phyloP scores from a whole-genome alignment of 2,888 invertebrate genomes.

The Trichacis sp. region DNA sequence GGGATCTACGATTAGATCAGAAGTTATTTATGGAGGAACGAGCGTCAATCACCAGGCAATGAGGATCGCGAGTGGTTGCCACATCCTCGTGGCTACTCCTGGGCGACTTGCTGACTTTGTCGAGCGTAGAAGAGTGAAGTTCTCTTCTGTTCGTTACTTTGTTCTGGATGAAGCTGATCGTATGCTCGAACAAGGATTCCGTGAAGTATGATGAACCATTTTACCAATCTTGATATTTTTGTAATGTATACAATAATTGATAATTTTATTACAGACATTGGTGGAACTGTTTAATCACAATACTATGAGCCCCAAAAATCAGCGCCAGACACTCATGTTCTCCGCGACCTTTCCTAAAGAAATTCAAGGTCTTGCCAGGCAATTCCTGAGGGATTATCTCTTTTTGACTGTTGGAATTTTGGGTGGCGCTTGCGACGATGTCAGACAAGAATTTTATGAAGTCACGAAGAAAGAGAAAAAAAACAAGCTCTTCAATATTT shows the following conservation, averaged over 20 bases:
- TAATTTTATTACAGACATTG: too few species aligned
- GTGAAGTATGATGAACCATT: conserved; percentile 52
- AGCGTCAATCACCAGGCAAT: conserved; percentile 79
- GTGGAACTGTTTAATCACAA: too few species aligned
- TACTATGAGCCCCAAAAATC: conserved; percentile 72
- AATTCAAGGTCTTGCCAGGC: conserved; percentile 82
- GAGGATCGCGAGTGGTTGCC: conserved; percentile 72
- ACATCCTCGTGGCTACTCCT: conserved; percentile 81
- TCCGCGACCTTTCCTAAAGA: conserved; percentile 81
- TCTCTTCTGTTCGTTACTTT: conserved; percentile 74
- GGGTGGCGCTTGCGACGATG: conserved; percentile 93
- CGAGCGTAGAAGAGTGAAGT: conserved; percentile 71
- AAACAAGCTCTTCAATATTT: conserved; percentile 70
- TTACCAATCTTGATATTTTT: too few species aligned
- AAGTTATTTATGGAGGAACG: conserved; percentile 89
- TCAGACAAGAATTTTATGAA: conserved; percentile 82
- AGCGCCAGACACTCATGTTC: conserved; percentile 80
- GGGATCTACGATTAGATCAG: conserved; percentile 80
- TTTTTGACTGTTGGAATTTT: conserved; percentile 92
- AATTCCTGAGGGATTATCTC: conserved; percentile 83
- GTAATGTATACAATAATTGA: too few species aligned
- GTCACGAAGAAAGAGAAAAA: conserved; percentile 82
- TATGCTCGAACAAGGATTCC: conserved; percentile 84
- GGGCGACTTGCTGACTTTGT: conserved; percentile 79
- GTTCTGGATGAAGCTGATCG: conserved; percentile 86